phyloP scores from a whole-genome alignment of 2,113 vertebrate genomes.

The Cichladusa arquata region DNA sequence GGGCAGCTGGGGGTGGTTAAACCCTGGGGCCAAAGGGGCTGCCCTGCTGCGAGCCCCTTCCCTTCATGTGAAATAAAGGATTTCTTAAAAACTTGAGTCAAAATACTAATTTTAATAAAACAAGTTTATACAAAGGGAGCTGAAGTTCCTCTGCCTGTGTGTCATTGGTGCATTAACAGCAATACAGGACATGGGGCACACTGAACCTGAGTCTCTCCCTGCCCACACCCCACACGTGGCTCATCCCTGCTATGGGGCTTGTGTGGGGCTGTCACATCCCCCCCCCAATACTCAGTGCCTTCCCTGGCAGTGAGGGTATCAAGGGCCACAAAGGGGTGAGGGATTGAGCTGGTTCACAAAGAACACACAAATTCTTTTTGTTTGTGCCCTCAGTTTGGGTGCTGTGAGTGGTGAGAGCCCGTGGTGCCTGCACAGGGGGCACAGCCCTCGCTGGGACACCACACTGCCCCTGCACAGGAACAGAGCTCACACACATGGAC shows the following conservation, averaged over 20 bases:
- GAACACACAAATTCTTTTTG: neutral
- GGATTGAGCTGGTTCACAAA: neutral
- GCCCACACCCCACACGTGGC: accelerated
- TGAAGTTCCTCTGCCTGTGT: neutral
- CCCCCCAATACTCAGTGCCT: neutral
- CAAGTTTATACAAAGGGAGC: slow-evolving; percentile 13
- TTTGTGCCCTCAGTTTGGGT: neutral
- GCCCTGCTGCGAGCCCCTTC: neutral
- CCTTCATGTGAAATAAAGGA: neutral
- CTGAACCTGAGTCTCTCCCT: neutral
- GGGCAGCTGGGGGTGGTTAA: neutral
- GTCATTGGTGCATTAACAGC: neutral
- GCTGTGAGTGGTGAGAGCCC: neutral
- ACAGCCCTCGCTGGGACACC: neutral
- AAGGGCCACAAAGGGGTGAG: accelerated
- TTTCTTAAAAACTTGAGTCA: neutral
- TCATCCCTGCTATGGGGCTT: accelerated
- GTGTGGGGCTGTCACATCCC: neutral
- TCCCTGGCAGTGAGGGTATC: neutral
- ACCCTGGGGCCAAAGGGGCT: neutral
- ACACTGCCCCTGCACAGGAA: accelerated
- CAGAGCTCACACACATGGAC: neutral
- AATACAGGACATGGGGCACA: neutral
- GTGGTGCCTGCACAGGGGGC: no score
- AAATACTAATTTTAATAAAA: slow-evolving; percentile 52